Base-by-base conservation (phyloP, 2,888 invertebrate genomes). In the Brachypterus glaber region DNA sequence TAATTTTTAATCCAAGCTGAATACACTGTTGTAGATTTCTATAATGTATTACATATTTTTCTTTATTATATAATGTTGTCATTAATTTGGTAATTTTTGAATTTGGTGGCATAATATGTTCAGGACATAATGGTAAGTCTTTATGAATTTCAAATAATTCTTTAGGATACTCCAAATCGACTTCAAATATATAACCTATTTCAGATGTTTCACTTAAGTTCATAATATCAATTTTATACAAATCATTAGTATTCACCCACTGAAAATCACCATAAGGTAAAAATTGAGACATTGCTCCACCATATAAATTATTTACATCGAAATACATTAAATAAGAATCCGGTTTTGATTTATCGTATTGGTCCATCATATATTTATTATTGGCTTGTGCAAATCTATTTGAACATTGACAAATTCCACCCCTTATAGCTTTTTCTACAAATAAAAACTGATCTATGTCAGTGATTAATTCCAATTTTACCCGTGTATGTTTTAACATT, bases 111-210 rank as follows among this genome's bases (percentile, higher is more conserved):
- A n/a, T n/a, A n/a, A n/a, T 18, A 33, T 47, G 49, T 40, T 55
- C 49, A 1, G 50, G 33, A 40, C 45, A 46, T n/a, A 54, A 40
- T 1, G 51, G 50, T 16, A 52, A 33, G 39, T 54, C 48, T 18
- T 44, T 44, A 39, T 52, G 65, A 5, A 25, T 5, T 27, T 58
- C 51, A 39, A 66, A 63, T 16, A 63, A 39, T 12, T 52, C 36
- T 13, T 49, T 13, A 2, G 64, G 63, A 48, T 68, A 67, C 17
- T 58, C 50, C 16, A 69, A 39, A 41, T 69, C 65, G 3, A 67
- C 63, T 43, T 67, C 62, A 2, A 67, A 45, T 17, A 66, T 54
- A 11, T 27, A 27, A 5, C 27, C 27, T 9, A 9, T 13, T 21
- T 35, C 24, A 30, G 47, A 24, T 36, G 47, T 44, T 34, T 45